Base-by-base conservation (phyloP, 2,113 vertebrate species). In the Anthoscopus minutus region DNA sequence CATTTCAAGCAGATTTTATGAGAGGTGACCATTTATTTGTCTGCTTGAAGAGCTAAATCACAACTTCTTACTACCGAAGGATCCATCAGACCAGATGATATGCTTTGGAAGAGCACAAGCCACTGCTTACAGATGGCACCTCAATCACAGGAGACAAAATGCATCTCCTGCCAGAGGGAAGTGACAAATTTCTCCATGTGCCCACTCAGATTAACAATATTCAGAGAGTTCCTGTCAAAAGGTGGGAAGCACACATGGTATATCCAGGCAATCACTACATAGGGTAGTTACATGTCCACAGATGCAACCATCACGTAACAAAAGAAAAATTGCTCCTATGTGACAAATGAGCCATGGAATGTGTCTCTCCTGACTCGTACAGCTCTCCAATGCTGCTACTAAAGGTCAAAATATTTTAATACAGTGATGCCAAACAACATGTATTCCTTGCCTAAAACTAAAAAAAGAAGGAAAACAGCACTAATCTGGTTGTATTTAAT, bases 221-320 rank as follows among this genome's bases (percentile, higher is more conserved):
- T 78, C 17, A 44, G 31, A 72, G 47, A 69, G 10, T 24, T 69
- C 44, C 44, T 23, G 18, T 42, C 53, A 54, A 33, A 69, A 72
- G 67, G 51, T 37, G 31, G 37, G n/a, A 85, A 57, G 37, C 0
- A 0, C 71, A 57, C 0, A 4, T 53, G 61, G n/a, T 44, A 23
- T 25, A 47, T 30, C 54, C 11, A 22, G 58, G 56, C 73, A 81
- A 37, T 27, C n/a, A 73, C 50, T 51, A 78, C 45, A 42, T 3
- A 9, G 10, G 37, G 6, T 30, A 65, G 31, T 37, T 84, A 30
- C 1, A 33, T 11, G 18, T 51, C 40, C 13, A 18, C 47, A 89
- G 70, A 81, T 51, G 45, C 18, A 87, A 38, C 45, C 27, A 51
- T 45, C 53, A 25, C 17, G 8, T 15, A 57, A 71, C 42, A 82